Conservation (phyloP, 2,797 vertebrate genomes). For the Mus minutoides region DNA sequence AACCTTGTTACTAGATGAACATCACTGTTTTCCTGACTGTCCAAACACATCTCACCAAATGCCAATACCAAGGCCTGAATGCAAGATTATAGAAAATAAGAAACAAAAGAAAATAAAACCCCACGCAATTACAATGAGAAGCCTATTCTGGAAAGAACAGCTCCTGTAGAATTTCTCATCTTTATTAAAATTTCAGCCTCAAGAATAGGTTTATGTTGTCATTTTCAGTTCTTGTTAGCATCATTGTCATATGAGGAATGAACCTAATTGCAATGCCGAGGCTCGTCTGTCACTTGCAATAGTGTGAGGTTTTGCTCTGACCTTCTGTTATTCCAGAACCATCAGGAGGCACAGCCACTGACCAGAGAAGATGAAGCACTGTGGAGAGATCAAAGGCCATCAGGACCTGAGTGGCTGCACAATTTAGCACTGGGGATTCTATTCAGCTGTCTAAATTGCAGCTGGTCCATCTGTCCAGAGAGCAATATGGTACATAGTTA, state of each 20-base stretch:
- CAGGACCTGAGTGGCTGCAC: not conserved
- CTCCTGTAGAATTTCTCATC: conserved; percentile 63
- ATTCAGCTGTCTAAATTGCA: conserved; percentile 54
- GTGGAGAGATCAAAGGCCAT: conserved; percentile 43
- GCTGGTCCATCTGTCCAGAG: conserved; percentile 27
- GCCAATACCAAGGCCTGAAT: not conserved
- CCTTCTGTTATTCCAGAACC: conserved; percentile 50
- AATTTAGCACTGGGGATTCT: conserved; percentile 48
- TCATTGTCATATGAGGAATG: conserved; percentile 66
- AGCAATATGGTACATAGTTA: not conserved
- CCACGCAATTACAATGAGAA: conserved; percentile 33
- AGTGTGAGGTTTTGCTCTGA: not conserved
- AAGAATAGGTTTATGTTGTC: conserved; percentile 56
- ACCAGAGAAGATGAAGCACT: conserved; percentile 57
- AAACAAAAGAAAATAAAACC: conserved; percentile 49
- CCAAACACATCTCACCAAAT: conserved; percentile 52
- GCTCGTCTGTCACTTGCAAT: conserved; percentile 38
- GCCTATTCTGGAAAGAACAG: conserved; percentile 30
- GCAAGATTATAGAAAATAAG: conserved; percentile 43
- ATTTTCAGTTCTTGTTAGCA: conserved; percentile 74
- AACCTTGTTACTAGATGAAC: conserved; percentile 48
- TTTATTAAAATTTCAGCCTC: conserved; percentile 64
- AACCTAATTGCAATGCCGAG: conserved; percentile 58
- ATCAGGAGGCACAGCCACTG: not conserved
- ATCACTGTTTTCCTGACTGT: conserved; percentile 42